A percentile compares a stretch with the other conserved stretches of the same genome.
These are phyloP conservation scores for Drosophila cognata DNA, from an alignment of 2,888 invertebrate species.

Conservation along the genomic window DNA sequence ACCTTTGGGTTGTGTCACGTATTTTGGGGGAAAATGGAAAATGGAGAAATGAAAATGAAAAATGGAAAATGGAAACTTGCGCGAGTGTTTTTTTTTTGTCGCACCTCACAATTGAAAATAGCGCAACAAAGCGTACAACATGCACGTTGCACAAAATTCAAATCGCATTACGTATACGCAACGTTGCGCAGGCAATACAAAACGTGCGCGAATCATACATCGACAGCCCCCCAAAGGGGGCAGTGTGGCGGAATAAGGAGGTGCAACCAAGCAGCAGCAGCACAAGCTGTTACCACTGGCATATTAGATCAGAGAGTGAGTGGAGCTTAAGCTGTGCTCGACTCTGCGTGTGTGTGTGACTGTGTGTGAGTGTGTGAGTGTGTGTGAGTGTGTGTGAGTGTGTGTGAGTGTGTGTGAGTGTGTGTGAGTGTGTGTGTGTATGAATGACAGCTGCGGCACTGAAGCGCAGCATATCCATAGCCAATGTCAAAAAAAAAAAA, in stretches of 20 bases:
- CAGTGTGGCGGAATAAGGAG: too few relatives aligned
- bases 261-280: not conserved
- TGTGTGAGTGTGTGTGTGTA: not conserved
- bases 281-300: constrained; percentile 15
- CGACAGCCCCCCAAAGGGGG: constrained; percentile 18
- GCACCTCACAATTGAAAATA: constrained; percentile 23
- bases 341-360: not conserved
- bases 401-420: too few relatives aligned
- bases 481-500: constrained; percentile 51
- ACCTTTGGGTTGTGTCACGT: constrained; percentile 47
- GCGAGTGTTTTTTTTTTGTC: constrained; percentile 1
- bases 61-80: constrained; percentile 46
- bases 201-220: constrained; percentile 55
- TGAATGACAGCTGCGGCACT: constrained; percentile 44
- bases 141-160: constrained; percentile 66
- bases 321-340: constrained; percentile 2
- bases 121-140: constrained; percentile 59
- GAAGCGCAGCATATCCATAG: constrained; percentile 48
- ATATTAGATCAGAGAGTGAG: constrained; percentile 10
- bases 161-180: constrained; percentile 78
- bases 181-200: constrained; percentile 65
- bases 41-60: constrained; percentile 39
- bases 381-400: too few relatives aligned
- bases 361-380: too few relatives aligned
- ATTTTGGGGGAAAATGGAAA: constrained; percentile 38